Evolutionary conservation across 1,140 invertebrate species (phyloP), one percentile per base, ranked within the genome.

Genomic region (Lanistes nyassanus): DNA sequence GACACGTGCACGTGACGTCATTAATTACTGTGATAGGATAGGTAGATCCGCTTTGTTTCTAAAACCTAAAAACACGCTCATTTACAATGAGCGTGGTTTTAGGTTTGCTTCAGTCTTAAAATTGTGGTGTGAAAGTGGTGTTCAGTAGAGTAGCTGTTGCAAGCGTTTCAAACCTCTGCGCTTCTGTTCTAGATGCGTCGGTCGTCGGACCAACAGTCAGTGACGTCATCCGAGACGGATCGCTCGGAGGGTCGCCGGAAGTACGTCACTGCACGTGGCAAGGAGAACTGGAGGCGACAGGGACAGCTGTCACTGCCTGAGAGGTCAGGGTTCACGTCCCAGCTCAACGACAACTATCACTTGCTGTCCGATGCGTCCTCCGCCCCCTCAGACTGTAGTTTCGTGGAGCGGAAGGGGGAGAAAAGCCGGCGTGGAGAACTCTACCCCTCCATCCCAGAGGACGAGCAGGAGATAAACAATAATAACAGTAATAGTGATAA

Each of bases 141-240:
- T n/a, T n/a, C n/a, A n/a, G n/a, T n/a, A 2, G 42, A 47, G 42
- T 6, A 47, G 42, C 42, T 47, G 1, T 9, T 0, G 0, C 19
- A 13, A 13, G 42, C 5, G 5, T 47, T 47, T 47, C 9, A 47
- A 47, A 47, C 19, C 9, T 47, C 9, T 2, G 2, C 29, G 1
- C 36, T 21, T 60, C 11, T 68, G n/a, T 23, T 39, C 3, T 58
- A 76, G 75, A 60, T n/a, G 39, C 64, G 53, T 42, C 56, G 68
- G 9, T 71, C 56, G 23, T 55, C 75, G 6, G 75, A 76, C 36
- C 67, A 76, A 34, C 67, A 71, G 13, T 76, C 75, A 2, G 75
- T 71, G 34, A 53, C 58, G 13, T 71, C 67, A n/a, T 42, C 31
- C 9, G 70, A 72, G 11, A 72, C 70, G 5, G 70, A 72, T 13